Conservation (phyloP, 2,797 vertebrate species). For the Lycodopsis pacificus region DNA sequence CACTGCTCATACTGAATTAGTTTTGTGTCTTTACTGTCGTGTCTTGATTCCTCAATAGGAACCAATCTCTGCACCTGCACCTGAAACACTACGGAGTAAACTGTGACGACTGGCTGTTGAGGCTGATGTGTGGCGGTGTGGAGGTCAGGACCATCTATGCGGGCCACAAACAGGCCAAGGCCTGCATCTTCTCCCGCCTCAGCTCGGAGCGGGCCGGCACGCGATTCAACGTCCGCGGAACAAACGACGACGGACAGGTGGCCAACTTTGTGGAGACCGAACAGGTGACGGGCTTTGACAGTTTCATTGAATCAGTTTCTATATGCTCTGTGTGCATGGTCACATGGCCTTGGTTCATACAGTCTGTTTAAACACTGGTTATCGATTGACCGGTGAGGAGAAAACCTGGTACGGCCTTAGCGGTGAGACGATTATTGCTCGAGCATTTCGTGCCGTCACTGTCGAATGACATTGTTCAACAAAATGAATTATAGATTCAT, state of each 20-base stretch:
- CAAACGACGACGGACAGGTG: conserved; percentile 97
- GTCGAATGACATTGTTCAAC: not conserved
- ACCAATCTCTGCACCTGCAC: conserved; percentile 96
- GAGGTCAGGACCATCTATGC: conserved; percentile 98
- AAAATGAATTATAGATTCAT: not conserved
- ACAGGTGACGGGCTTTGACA: conserved; percentile 84
- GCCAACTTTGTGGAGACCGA: conserved; percentile 99
- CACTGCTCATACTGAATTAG: conserved; percentile 16
- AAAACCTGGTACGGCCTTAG: not conserved
- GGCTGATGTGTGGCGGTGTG: conserved; percentile 98
- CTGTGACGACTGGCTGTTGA: conserved; percentile 96
- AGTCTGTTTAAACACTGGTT: conserved; percentile 44
- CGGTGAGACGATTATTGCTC: not conserved
- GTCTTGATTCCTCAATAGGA: conserved; percentile 82
- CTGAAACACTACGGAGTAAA: conserved; percentile 98
- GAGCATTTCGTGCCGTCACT: not conserved
- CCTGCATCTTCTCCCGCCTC: conserved; percentile 96
- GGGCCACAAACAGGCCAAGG: conserved; percentile 98
- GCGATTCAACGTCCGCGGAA: conserved; percentile 95
- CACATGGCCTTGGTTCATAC: conserved; percentile 9
- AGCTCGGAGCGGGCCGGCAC: conserved; percentile 98
- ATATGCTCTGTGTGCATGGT: not conserved
- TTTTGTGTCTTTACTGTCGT: conserved; percentile 8
- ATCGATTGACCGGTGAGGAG: conserved; percentile 29
- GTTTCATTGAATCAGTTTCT: not conserved